Base-by-base conservation (phyloP, 2,113 vertebrate species). In the Todiramphus saurophagus region DNA sequence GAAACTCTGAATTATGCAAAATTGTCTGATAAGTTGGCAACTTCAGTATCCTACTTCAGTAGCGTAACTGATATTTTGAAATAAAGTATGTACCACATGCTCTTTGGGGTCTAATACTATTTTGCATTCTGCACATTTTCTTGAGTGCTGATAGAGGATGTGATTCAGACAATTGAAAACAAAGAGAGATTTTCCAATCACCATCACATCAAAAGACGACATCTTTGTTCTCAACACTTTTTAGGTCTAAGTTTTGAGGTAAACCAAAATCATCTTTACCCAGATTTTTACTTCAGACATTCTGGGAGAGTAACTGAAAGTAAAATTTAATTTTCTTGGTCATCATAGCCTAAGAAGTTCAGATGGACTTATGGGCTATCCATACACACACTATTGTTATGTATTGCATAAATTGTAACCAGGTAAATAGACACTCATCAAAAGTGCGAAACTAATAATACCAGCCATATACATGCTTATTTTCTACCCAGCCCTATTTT, bases 41-140 rank as follows among this genome's bases (percentile, higher is more conserved):
- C 46, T 86, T 74, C 53, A 75, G 23, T 66, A 69, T 73, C 78
- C 55, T 73, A 63, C 28, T 90, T 85, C 63, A 35, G 30, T 15
- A 50, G 41, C 1, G 3, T 28, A 94, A 41, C 5, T 50, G 21
- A 41, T 75, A 53, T 33, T 83, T 37, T 94, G 39, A 92, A 93
- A 59, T 60, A 63, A 89, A 77, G 56, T 43, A 31, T 23, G 37
- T 39, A 60, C 31, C 44, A 63, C 59, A 9, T 50, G 24, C n/a
- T 79, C 30, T 93, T 88, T 53, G 66, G 82, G 21, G 77, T 87
- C 72, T 55, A 15, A 60, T 66, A 41, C 15, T 90, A 16, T 44
- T 93, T 67, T 82, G 10, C 37, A 96, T 92, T 87, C 51, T 84
- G 50, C 33, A 64, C 18, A 55, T 83, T 95, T 74, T 94, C 43